Percentiles rank a stretch among this genome's conserved stretches.
These are phyloP conservation scores for Drosophila dives DNA, from an alignment of 2,888 invertebrate species.

Conservation along the genomic window DNA sequence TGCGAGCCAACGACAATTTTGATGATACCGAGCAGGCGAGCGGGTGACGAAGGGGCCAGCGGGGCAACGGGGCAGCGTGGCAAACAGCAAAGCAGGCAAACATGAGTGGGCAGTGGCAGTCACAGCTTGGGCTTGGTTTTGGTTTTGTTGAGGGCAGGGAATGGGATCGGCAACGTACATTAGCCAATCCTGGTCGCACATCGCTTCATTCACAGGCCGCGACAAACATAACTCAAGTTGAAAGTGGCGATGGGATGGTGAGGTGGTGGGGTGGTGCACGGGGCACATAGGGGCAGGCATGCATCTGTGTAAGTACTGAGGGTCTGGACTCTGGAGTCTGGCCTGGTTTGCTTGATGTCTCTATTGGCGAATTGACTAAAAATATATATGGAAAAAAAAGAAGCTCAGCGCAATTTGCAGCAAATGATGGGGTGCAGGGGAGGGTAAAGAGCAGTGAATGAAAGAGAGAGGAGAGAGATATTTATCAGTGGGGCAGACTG, in stretches of 20 bases:
- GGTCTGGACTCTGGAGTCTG: constrained; percentile 24
- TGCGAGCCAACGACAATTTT: constrained; percentile 82
- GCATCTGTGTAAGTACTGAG: constrained; percentile 24
- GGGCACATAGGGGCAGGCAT: constrained; percentile 4
- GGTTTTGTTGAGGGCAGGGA: not conserved
- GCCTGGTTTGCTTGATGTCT: constrained; percentile 72
- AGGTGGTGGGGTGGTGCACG: not conserved
- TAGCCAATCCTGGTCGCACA: constrained; percentile 78
- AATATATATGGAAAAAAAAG: constrained; percentile 35
- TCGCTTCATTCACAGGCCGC: constrained; percentile 75
- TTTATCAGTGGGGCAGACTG: constrained; percentile 53
- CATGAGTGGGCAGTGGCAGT: constrained; percentile 77
- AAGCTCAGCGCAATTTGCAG: constrained; percentile 62
- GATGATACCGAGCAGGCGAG: constrained; percentile 60
- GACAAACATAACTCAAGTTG: constrained; percentile 73
- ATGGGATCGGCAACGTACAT: constrained; percentile 47
- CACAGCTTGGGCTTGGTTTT: constrained; percentile 44
- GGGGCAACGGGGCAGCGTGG: not conserved
- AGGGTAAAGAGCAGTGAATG: not conserved
- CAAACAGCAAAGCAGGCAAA: constrained; percentile 36
- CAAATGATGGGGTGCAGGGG: constrained; percentile 14
- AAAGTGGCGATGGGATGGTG: constrained; percentile 19
- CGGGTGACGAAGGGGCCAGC: constrained; percentile 7
- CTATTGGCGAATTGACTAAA: constrained; percentile 70
- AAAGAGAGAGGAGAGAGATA: constrained; percentile 32